phyloP scores from a whole-genome alignment of 2,113 vertebrate species.

The Brevimyrus niger region DNA sequence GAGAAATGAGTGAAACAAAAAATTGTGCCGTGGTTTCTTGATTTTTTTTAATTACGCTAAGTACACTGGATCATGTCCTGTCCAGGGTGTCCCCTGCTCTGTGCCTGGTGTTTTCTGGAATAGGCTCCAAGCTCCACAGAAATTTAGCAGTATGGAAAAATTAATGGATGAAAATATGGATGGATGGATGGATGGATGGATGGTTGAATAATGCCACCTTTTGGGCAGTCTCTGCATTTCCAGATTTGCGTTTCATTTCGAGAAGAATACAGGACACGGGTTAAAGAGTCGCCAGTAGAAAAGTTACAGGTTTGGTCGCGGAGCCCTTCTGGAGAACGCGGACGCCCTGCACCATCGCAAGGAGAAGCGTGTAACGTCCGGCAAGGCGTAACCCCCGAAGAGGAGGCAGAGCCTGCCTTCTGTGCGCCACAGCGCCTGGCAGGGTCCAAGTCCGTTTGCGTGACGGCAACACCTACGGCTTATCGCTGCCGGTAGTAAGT shows the following conservation, averaged over 20 bases:
- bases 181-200: background rate
- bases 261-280: background rate
- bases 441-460: background rate
- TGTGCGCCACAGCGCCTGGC: background rate
- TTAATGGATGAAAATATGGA: background rate
- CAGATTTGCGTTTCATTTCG: background rate
- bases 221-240: background rate
- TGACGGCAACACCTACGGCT: background rate
- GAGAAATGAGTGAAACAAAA: no score
- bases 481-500: background rate
- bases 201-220: background rate
- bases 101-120: background rate
- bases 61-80: no score
- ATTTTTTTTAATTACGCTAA: no score
- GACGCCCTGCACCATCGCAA: background rate
- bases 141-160: background rate
- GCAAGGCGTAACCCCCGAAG: background rate
- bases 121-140: background rate
- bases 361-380: background rate
- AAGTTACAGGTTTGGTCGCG: background rate
- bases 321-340: background rate
- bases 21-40: no score
- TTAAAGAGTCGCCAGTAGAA: background rate
- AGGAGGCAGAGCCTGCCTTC: background rate
- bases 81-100: background rate